Evolutionary conservation across 2,113 vertebrate genomes (phyloP).

Genomic region (Sorex fumeus): DNA sequence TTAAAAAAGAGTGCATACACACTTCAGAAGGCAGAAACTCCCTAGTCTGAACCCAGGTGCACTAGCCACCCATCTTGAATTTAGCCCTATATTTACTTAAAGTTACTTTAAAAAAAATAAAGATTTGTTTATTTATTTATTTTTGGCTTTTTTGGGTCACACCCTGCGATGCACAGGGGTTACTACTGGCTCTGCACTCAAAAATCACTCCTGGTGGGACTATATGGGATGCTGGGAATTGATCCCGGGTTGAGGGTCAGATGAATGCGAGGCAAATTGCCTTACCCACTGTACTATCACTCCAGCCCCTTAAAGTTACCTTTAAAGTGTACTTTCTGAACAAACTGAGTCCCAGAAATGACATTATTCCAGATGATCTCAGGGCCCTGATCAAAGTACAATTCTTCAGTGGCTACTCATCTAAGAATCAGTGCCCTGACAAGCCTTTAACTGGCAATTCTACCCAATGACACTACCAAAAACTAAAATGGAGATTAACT

Average conservation of each 20-base stretch:
- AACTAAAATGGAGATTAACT: conserved; percentile 41
- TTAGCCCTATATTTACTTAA: conserved; percentile 53
- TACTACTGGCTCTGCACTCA: no score
- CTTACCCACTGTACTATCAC: no score
- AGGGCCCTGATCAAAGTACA: conserved; percentile 22
- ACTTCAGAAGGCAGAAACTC: conserved; percentile 29
- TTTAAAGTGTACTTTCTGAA: conserved; percentile 62
- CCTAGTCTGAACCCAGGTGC: neutral
- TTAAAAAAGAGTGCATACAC: neutral
- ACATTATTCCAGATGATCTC: neutral
- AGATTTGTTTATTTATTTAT: no score
- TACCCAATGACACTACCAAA: conserved; percentile 41
- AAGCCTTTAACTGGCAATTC: conserved; percentile 4
- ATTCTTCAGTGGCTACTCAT: conserved; percentile 55
- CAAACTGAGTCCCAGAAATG: conserved; percentile 54
- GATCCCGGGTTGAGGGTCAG: no score
- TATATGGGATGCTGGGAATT: no score
- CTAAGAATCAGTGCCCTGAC: conserved; percentile 31
- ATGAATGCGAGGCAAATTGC: no score
- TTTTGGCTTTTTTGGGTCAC: no score
- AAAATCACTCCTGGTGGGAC: no score
- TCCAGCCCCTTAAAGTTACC: conserved; percentile 13
- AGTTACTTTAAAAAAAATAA: no score
- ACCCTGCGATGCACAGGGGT: no score
- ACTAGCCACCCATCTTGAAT: conserved; percentile 3